Evolutionary conservation across 2,113 vertebrate species (phyloP).

Genomic region (Pomatorhinus ruficollis): DNA sequence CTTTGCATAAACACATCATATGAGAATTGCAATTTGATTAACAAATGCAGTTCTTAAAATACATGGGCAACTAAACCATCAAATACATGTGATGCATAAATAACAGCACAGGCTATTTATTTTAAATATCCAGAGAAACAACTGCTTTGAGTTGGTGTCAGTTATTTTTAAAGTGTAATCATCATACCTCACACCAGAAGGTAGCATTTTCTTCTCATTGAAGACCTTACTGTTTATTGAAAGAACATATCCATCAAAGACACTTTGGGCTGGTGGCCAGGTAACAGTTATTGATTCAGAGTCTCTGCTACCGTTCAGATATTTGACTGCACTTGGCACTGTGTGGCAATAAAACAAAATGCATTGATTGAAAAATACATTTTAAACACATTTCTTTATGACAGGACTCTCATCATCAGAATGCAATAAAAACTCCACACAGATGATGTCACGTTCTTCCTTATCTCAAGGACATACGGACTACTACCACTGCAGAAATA

Average conservation of each 20-base stretch:
- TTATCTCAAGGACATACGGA: background rate
- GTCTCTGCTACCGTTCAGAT: slow-evolving; percentile 77
- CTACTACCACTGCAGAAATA: accelerated
- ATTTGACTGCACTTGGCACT: slow-evolving; percentile 76
- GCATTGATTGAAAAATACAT: background rate
- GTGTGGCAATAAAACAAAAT: background rate
- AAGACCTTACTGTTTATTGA: slow-evolving; percentile 75
- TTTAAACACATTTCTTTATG: background rate
- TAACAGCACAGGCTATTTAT: background rate
- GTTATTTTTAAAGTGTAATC: background rate
- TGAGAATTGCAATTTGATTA: background rate
- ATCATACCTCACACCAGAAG: slow-evolving; percentile 72
- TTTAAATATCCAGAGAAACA: background rate
- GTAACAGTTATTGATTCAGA: slow-evolving; percentile 73
- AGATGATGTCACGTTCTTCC: background rate
- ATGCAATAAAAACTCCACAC: background rate
- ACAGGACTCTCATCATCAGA: background rate
- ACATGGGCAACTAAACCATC: background rate
- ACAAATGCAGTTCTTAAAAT: background rate
- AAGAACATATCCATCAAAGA: slow-evolving; percentile 73
- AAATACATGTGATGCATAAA: background rate
- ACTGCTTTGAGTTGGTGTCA: background rate
- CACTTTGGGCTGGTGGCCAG: slow-evolving; percentile 68
- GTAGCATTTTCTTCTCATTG: slow-evolving; percentile 66
- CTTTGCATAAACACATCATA: background rate